These are phyloP conservation scores for Trachurus trachurus DNA, from an alignment of 2,797 vertebrate species.

Conservation along the genomic window DNA sequence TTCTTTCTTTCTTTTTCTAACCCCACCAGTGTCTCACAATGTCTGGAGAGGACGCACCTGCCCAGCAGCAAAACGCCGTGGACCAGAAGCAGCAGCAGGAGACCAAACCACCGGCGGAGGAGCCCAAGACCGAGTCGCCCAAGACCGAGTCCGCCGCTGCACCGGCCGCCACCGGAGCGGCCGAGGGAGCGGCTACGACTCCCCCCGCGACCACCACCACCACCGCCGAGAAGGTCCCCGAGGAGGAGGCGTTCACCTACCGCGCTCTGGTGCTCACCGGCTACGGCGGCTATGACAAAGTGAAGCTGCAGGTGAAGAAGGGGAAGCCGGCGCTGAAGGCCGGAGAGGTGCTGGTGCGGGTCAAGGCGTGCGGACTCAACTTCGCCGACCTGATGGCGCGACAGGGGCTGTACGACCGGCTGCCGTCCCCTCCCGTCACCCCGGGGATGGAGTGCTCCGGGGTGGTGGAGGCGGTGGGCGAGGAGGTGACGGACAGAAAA, in stretches of 20 bases:
- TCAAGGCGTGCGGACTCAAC: constrained; percentile 94
- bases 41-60: constrained; percentile 90
- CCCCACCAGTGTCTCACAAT: constrained; percentile 74
- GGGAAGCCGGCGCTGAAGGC: constrained; percentile 87
- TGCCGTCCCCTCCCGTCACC: constrained; percentile 90
- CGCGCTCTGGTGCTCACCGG: constrained; percentile 87
- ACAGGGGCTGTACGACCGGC: constrained; percentile 93
- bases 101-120: constrained; percentile 83
- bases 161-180: constrained; percentile 54
- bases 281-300: constrained; percentile 93
- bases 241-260: constrained; percentile 87
- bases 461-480: constrained; percentile 91
- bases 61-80: constrained; percentile 87
- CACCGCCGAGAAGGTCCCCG: constrained; percentile 82
- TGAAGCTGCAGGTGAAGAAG: constrained; percentile 93
- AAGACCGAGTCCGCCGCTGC: constrained; percentile 80
- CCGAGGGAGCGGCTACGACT: constrained; percentile 65
- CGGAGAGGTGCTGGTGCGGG: constrained; percentile 89
- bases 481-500: constrained; percentile 92
- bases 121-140: constrained; percentile 84
- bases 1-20: not conserved
- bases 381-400: constrained; percentile 94
- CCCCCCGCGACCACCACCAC: constrained; percentile 62
- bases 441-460: constrained; percentile 95
- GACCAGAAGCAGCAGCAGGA: constrained; percentile 84